Evolutionary conservation across 2,888 invertebrate genomes (phyloP), one percentile per base, ranked within the genome.

Genomic region (Toxonevra muliebris): DNA sequence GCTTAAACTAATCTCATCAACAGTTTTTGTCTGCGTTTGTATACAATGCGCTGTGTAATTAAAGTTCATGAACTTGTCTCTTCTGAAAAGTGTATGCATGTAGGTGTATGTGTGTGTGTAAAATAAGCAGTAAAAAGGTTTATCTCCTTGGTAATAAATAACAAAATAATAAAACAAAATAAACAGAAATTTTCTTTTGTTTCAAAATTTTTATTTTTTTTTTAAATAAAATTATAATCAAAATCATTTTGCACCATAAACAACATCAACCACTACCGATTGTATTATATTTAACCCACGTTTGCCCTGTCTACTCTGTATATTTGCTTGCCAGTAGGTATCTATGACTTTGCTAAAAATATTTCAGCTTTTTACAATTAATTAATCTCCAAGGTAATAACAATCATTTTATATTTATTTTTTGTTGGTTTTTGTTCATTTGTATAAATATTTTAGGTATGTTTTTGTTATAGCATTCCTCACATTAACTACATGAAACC

Each of bases 361-460:
- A 30, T 30, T 52, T 52, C 10, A 45, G 20, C 48, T 60, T 48
- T 60, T 48, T 17, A 13, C 12, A 78, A 80, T 80, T 79, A 79
- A 79, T 79, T 79, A 79, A 80, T 80, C 80, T 79, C 79, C 79
- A 76, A 78, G 79, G 79, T 80, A 79, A 79, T 79, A 62, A 61
- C 45, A 60, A 60, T 48, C 20, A 45, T 60, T 60, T 55, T 45
- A 30, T 54, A 43, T 15, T 53, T 45, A 52, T 45, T 53, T 41
- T 59, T 41, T 50, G 19, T 59, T 20, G 10, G 20, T n/a, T 53
- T 30, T 30, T 20, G 43, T 30, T 42, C 30, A 17, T 58, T 40
- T 43, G 19, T 45, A 8, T 54, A 15, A 10, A 11, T 42, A 17
- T 58, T 10, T 42, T n/a, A n/a, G n/a, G 17, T 17, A 4, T 58